These are phyloP conservation scores for Talpa occidentalis DNA, from an alignment of 2,113 vertebrate genomes.

Conservation along the genomic window DNA sequence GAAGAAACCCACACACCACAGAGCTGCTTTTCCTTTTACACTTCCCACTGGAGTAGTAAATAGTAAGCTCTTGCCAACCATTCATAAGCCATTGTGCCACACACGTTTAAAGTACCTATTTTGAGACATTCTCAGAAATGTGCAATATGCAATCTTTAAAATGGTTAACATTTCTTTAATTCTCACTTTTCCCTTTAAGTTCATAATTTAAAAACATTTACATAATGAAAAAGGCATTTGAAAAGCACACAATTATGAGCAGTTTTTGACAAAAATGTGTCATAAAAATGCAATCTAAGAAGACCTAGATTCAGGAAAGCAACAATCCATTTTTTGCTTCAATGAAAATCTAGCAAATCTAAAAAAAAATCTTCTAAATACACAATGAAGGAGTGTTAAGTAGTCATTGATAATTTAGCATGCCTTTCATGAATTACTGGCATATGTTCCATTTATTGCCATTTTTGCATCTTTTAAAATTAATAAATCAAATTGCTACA, in stretches of 20 bases:
- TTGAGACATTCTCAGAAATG: constrained; percentile 39
- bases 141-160: constrained; percentile 36
- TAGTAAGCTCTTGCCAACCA: constrained; percentile 44
- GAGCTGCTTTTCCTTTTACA: constrained; percentile 55
- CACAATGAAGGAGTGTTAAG: not conserved
- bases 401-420: not conserved
- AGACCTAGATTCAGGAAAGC: constrained; percentile 15
- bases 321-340: not conserved
- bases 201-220: constrained; percentile 63
- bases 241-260: constrained; percentile 49
- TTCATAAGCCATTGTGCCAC: constrained; percentile 55
- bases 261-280: not conserved
- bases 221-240: constrained; percentile 20
- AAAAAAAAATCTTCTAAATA: not conserved
- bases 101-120: constrained; percentile 52
- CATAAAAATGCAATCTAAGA: constrained; percentile 37
- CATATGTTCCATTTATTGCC: not conserved
- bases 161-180: constrained; percentile 13
- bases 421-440: not conserved
- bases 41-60: constrained; percentile 64
- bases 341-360: constrained; percentile 22
- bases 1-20: constrained; percentile 35
- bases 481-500: not conserved
- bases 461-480: constrained; percentile 23
- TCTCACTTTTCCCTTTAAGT: constrained; percentile 38